Conservation (phyloP, 53 echinoderm and acorn worm genomes). For the Apostichopus leukothele region DNA sequence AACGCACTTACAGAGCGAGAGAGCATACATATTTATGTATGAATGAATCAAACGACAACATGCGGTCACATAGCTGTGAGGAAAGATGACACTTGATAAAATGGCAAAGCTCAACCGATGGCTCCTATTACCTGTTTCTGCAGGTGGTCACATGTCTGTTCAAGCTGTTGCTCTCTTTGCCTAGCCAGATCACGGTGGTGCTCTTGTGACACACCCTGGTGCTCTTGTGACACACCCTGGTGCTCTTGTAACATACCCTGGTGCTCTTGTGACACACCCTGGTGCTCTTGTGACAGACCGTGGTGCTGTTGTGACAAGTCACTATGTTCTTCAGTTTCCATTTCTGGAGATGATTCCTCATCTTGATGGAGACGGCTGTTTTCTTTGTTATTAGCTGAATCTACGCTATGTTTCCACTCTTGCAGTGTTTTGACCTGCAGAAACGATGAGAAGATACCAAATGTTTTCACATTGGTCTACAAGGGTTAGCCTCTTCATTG, state of each 20-base stretch:
- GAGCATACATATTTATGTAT: too few relatives aligned
- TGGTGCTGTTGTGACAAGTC: background rate
- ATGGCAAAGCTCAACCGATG: background rate
- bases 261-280: background rate
- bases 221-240: background rate
- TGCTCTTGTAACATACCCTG: background rate
- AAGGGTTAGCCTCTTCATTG: too few relatives aligned
- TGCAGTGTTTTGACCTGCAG: constrained; percentile 82
- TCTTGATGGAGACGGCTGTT: background rate
- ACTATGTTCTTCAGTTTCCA: background rate
- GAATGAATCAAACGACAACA: too few relatives aligned
- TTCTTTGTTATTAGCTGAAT: background rate
- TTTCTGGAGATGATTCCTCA: background rate
- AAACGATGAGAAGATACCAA: background rate
- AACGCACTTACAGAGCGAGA: too few relatives aligned
- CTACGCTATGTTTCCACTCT: constrained; percentile 89
- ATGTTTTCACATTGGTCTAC: too few relatives aligned
- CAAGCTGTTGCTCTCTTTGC: constrained; percentile 53
- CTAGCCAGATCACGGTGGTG: background rate
- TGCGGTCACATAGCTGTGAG: too few relatives aligned
- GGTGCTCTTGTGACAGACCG: background rate
- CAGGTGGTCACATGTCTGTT: constrained; percentile 60
- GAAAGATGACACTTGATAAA: too few relatives aligned
- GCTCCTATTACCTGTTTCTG: constrained; percentile 51
- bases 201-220: background rate